A percentile compares a stretch with the other conserved stretches of the same genome.
Conservation (phyloP, 2,888 invertebrate species). For the Sminthurinus aureus region DNA sequence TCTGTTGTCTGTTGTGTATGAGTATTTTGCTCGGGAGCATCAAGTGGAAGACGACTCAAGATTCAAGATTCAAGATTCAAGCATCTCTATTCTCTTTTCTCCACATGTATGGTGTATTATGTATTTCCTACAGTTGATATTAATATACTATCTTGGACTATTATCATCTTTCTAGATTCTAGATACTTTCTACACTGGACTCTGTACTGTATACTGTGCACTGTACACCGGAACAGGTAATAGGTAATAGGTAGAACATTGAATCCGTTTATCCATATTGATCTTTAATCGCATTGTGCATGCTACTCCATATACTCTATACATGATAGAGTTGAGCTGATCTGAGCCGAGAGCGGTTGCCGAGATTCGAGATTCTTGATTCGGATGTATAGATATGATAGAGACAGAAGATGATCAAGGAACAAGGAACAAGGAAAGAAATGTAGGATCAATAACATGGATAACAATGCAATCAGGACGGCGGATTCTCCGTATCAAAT, state of each 20-base stretch:
- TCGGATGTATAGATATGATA: background rate
- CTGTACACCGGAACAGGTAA: no score
- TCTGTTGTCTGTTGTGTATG: background rate
- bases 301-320: no score
- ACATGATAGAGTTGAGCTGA: no score
- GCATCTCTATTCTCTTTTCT: background rate
- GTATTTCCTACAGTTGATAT: background rate
- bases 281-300: no score
- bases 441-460: background rate
- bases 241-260: no score
- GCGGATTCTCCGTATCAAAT: background rate
- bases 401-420: background rate
- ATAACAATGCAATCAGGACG: background rate
- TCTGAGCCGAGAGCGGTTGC: no score
- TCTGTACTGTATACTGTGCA: no score
- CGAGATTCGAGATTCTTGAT: background rate
- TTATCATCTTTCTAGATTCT: no score
- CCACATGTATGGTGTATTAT: background rate
- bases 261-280: no score
- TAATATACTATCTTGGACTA: no score
- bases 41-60: background rate
- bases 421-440: background rate
- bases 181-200: no score
- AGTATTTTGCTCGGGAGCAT: background rate
- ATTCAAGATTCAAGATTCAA: background rate